A percentile compares a stretch with the other conserved stretches of the same genome.
These are phyloP conservation scores for Meloidogyne exigua DNA, from an alignment of 1,140 invertebrate species.

Conservation along the genomic window DNA sequence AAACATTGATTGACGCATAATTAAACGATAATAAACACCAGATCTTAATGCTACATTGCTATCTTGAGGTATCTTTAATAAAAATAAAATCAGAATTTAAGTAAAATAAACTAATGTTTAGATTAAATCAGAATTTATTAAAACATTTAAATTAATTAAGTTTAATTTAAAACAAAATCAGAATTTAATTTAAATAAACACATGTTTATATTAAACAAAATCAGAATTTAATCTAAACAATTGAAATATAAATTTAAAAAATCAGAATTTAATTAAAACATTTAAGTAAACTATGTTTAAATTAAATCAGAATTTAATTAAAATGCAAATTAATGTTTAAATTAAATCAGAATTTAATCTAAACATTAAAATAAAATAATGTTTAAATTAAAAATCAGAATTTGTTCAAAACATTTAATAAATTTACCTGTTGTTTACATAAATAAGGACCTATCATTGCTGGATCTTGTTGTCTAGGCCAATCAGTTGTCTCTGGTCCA, in stretches of 20 bases:
- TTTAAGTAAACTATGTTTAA: no score
- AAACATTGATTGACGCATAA: slow-evolving; percentile 61
- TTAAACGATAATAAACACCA: slow-evolving; percentile 61
- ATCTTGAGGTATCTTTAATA: slow-evolving; percentile 55
- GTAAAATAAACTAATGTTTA: no score
- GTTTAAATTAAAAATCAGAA: not conserved
- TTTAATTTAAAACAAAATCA: no score
- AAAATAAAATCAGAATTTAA: not conserved
- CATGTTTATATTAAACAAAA: not conserved
- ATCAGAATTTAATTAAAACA: no score
- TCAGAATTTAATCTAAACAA: not conserved
- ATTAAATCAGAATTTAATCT: no score
- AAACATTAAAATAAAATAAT: no score
- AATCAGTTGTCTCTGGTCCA: slow-evolving; percentile 61
- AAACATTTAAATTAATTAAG: no score
- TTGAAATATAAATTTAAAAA: not conserved
- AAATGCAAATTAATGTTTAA: no score
- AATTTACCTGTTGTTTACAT: slow-evolving; percentile 57
- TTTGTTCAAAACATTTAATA: no score
- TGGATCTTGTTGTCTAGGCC: slow-evolving; percentile 62
- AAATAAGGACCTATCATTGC: slow-evolving; percentile 63
- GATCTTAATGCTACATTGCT: slow-evolving; percentile 51
- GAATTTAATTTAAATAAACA: no score
- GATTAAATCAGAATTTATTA: no score
- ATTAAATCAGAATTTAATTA: no score